phyloP scores from a whole-genome alignment of 2,113 vertebrate species.

The Collichthys lucidus region DNA sequence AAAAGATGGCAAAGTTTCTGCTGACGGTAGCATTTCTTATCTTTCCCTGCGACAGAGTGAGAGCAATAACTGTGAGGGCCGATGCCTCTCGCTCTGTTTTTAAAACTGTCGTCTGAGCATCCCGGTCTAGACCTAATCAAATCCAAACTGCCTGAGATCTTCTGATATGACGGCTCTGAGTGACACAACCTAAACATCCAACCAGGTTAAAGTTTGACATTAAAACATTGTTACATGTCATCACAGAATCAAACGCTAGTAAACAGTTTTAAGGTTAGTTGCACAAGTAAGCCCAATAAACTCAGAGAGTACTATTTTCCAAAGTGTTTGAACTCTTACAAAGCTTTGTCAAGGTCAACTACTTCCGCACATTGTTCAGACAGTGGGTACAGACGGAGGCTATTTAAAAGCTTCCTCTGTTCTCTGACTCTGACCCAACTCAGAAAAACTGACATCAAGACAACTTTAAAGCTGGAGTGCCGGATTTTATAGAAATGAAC shows the following conservation, averaged over 20 bases:
- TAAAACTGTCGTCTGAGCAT: neutral
- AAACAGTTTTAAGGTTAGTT: neutral
- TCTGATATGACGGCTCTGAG: neutral
- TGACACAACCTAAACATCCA: neutral
- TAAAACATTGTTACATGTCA: neutral
- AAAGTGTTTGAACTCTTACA: neutral
- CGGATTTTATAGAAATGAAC: too few relatives aligned
- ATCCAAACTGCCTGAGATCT: neutral
- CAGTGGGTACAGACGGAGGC: too few relatives aligned
- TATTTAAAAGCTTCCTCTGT: too few relatives aligned
- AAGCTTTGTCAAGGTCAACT: too few relatives aligned
- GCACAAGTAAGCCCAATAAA: neutral
- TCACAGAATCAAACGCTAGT: neutral
- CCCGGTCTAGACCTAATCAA: neutral
- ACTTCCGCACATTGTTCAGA: neutral
- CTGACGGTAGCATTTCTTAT: constrained; percentile 31
- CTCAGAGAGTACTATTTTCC: neutral
- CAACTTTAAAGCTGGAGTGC: too few relatives aligned
- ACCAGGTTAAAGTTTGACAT: neutral
- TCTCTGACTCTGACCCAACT: too few relatives aligned
- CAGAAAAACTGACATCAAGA: too few relatives aligned
- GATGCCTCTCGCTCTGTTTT: neutral
- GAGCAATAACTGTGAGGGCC: constrained; percentile 28
- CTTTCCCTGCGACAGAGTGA: neutral
- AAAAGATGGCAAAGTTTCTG: constrained; percentile 35